These are phyloP conservation scores for Matsumyia berberina DNA, from an alignment of 2,888 invertebrate species.

Conservation along the genomic window DNA sequence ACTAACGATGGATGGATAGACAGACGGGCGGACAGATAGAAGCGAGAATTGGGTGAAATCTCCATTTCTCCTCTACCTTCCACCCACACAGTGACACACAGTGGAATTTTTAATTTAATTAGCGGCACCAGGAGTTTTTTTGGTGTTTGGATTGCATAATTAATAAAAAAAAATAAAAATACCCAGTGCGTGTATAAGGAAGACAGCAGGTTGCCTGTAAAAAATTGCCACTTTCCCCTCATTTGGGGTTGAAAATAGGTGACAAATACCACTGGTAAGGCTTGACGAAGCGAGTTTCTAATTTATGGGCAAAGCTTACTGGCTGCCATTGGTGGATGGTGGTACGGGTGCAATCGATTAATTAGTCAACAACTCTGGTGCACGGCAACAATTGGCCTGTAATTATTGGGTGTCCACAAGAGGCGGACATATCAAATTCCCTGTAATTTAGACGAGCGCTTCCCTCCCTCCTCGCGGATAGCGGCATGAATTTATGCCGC, in stretches of 20 bases:
- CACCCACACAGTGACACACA: conserved; percentile 4
- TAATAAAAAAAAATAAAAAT: conserved; percentile 13
- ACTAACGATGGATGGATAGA: conserved; percentile 10
- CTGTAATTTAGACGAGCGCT: conserved; percentile 71
- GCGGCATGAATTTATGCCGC: conserved; percentile 19
- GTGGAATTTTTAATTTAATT: conserved; percentile 55
- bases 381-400: conserved; percentile 64
- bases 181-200: too few relatives aligned
- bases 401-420: conserved; percentile 74
- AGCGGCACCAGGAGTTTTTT: conserved; percentile 41
- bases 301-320: conserved; percentile 33
- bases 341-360: conserved; percentile 56
- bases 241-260: background rate
- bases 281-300: conserved; percentile 50
- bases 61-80: background rate
- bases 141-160: conserved; percentile 17
- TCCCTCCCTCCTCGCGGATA: conserved; percentile 12
- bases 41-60: conserved; percentile 49
- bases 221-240: background rate
- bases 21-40: conserved; percentile 31
- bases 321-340: too few relatives aligned
- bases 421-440: conserved; percentile 73
- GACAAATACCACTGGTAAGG: conserved; percentile 16
- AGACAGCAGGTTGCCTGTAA: too few relatives aligned
- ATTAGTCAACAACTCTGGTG: conserved; percentile 47